Percentiles rank a stretch among this genome's conserved stretches.
These are phyloP conservation scores for Lampropteryx suffumata DNA, from an alignment of 2,888 invertebrate genomes.

Conservation along the genomic window DNA sequence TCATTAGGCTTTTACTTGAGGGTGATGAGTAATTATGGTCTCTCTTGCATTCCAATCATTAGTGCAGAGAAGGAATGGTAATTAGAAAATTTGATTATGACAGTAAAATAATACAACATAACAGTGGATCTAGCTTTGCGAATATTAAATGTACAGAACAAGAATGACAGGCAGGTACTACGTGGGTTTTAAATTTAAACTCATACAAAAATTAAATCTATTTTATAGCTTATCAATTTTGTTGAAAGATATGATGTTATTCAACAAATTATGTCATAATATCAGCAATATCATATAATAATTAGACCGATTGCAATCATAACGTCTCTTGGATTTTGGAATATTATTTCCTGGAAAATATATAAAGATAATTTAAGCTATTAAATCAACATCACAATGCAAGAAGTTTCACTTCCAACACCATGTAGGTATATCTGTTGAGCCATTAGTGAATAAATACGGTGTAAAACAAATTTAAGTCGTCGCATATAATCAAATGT, in stretches of 20 bases:
- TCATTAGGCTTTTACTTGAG: slow-evolving; percentile 18
- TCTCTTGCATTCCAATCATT: slow-evolving; percentile 13
- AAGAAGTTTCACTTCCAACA: slow-evolving; percentile 12
- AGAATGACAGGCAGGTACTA: too few species aligned
- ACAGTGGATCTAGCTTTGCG: too few species aligned
- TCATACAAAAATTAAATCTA: too few species aligned
- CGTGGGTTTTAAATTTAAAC: too few species aligned
- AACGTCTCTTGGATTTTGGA: too few species aligned
- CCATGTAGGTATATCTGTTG: slow-evolving; percentile 11
- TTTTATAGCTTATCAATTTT: too few species aligned
- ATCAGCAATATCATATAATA: too few species aligned
- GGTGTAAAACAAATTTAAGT: slow-evolving; percentile 16
- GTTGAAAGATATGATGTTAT: too few species aligned
- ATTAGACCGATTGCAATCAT: too few species aligned
- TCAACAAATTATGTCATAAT: too few species aligned
- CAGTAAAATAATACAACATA: too few species aligned
- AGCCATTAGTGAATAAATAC: slow-evolving; percentile 22
- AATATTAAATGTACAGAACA: too few species aligned
- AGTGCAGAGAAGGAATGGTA: slow-evolving; percentile 1
- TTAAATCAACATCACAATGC: slow-evolving; percentile 21
- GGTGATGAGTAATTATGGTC: slow-evolving; percentile 16
- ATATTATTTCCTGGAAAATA: slow-evolving; percentile 7
- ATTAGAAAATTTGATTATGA: not conserved
- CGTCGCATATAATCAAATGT: slow-evolving; percentile 20
- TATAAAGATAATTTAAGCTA: slow-evolving; percentile 5